Evolutionary conservation across 2,113 vertebrate species (phyloP), one percentile per base, ranked within the genome.

Genomic region (Anas platyrhynchos): DNA sequence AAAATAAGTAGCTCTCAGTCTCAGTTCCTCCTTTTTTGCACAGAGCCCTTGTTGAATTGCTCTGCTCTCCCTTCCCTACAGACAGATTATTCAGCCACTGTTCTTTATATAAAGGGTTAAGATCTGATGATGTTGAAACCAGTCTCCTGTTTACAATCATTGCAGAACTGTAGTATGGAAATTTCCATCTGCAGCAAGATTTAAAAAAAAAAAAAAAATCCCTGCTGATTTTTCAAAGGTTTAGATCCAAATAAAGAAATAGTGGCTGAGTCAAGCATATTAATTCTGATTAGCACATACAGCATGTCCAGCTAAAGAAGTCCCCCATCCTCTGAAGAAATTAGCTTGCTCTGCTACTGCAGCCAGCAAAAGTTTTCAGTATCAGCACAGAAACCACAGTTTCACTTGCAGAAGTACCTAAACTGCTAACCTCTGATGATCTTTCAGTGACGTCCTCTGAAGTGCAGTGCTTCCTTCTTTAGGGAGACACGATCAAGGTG

Each of bases 161-260:
- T 96, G 92, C 96, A 95, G 92, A 96, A 56, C 55, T 68, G 82
- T 87, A 88, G 46, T 86, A 92, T 78, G 94, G 98, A 97, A 96
- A 94, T 96, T 97, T 97, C 95, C 97, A 93, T 89, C 85, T 74
- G 83, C 67, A 62, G 72, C 62, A 18, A 80, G 73, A 82, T 56
- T 88, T 21, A 26, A 34, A 0, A 46, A 77, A 91, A 78, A 63
- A 44, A 44, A 44, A 44, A 59, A 69, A 69, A 63, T 71, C 91
- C 75, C 88, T 8, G n/a, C 92, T 91, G 92, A 66, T 88, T 91
- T 62, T 77, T 67, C 63, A 81, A 82, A 16, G 29, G 9, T 89
- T 94, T 90, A 48, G 71, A 83, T 88, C 93, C 94, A 38, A 44
- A 93, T 75, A 87, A 83, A 88, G 38, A 72, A 79, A 52, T 41